Base-by-base conservation (phyloP, 2,797 vertebrate genomes). In the Morelia viridis region DNA sequence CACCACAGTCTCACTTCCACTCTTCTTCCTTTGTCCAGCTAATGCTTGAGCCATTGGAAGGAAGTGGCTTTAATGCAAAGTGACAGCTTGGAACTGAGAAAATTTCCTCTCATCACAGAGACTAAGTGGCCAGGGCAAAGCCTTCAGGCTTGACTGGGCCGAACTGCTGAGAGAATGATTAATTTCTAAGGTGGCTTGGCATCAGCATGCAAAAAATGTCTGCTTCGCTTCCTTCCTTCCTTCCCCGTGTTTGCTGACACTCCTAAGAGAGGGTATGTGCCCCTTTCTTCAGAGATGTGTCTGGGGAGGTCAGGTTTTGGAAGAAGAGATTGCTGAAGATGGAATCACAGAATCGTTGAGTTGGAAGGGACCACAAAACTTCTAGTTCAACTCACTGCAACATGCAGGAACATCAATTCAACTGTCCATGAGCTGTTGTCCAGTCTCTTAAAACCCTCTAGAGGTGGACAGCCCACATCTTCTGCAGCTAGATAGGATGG, bases 11-110 rank as follows among this genome's bases (percentile, higher is more conserved):
- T 65, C 41, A 83, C 68, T 88, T 65, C 41, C 41, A 4, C 28
- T 22, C 0, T 28, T 19, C 88, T 0, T 86, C 92, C 88, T 10
- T 71, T 31, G 56, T 0, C 19, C 88, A 28, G 17, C 83, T 9
- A 80, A 11, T 0, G 2, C 9, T 91, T 62, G 50, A n/a, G 85
- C 84, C 57, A 90, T 90, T 0, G 0, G 90, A 95, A 94, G 60
- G 24, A 93, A 88, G 64, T 31, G 58, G 41, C 46, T 88, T 50
- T 92, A 94, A 96, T 89, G 57, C 5, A 53, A 95, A 96, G 89
- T 92, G 95, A 91, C 94, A 95, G 3, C 10, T 96, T 0, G 0
- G 84, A 96, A 94, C 86, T 85, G 91, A 94, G 90, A 92, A 22
- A 0, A 17, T 95, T 94, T 90, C 68, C 93, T 92, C 53, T 89